These are phyloP conservation scores for Excalfactoria chinensis DNA, from an alignment of 2,113 vertebrate species.

Conservation along the genomic window DNA sequence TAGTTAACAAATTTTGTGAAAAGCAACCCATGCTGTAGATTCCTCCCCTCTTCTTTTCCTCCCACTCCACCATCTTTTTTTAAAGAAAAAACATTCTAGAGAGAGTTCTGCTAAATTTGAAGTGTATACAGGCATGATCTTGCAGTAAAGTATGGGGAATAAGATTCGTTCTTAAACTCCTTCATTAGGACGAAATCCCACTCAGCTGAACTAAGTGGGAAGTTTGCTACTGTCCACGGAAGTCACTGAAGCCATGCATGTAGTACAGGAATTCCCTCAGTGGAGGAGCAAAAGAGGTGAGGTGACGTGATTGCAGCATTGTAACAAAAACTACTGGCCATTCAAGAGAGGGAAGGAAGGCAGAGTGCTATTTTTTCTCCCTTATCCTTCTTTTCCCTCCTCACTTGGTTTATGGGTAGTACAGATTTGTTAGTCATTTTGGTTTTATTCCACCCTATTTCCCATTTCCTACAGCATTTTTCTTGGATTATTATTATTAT, in stretches of 20 bases:
- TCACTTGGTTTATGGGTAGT: neutral
- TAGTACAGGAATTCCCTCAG: neutral
- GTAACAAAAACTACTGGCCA: neutral
- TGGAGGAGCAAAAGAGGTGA: neutral
- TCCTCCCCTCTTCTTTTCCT: neutral
- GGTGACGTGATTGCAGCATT: neutral
- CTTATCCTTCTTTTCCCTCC: constrained; percentile 46
- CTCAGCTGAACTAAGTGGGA: neutral
- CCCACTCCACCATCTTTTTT: neutral
- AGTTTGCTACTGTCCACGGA: neutral
- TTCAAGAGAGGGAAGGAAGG: neutral
- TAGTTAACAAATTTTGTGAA: neutral
- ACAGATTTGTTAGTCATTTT: constrained; percentile 23
- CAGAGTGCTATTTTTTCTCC: constrained; percentile 21
- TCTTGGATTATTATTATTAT: neutral
- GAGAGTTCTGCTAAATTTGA: neutral
- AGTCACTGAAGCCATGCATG: neutral
- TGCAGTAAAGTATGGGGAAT: neutral
- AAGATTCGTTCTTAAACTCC: neutral
- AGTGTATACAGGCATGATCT: neutral
- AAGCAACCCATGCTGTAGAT: neutral
- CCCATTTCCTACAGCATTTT: constrained; percentile 15
- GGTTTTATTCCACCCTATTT: constrained; percentile 40
- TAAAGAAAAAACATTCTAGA: neutral
- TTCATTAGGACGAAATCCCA: neutral